Evolutionary conservation across 2,113 vertebrate genomes (phyloP).

Genomic region (Pteronura brasiliensis): DNA sequence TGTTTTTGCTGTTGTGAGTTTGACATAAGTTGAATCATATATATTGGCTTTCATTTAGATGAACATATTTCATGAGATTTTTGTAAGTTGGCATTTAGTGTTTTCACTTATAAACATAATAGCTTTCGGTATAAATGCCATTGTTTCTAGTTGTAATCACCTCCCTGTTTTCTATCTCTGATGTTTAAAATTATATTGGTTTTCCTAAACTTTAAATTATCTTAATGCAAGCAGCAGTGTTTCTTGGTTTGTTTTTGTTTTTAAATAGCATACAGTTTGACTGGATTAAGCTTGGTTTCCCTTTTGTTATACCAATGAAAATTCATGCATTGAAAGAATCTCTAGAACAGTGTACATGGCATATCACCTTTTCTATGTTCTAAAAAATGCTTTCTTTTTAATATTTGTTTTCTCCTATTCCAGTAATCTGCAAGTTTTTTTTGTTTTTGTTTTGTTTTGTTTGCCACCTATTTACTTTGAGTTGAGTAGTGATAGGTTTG

Average conservation of each 20-base stretch:
- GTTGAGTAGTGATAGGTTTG: background rate
- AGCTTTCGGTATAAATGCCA: background rate
- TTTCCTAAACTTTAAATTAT: slow-evolving; percentile 1
- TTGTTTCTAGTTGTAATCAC: background rate
- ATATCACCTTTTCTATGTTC: background rate
- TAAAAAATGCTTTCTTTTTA: background rate
- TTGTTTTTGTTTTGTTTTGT: background rate
- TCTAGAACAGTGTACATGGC: background rate
- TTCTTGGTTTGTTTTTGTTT: background rate
- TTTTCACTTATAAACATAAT: background rate
- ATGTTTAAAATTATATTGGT: slow-evolving; percentile 14
- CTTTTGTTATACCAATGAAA: background rate
- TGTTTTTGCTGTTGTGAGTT: background rate
- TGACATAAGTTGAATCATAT: background rate
- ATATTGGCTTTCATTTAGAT: slow-evolving; percentile 12
- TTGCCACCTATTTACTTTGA: background rate
- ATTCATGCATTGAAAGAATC: background rate
- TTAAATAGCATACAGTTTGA: background rate
- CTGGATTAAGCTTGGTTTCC: background rate
- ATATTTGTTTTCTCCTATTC: background rate
- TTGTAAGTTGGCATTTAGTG: background rate
- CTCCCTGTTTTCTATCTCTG: background rate
- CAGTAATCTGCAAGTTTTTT: background rate
- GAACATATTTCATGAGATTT: background rate
- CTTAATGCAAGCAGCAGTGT: background rate